phyloP scores from a whole-genome alignment of 2,797 vertebrate genomes.

The Adelosebastes latens region DNA sequence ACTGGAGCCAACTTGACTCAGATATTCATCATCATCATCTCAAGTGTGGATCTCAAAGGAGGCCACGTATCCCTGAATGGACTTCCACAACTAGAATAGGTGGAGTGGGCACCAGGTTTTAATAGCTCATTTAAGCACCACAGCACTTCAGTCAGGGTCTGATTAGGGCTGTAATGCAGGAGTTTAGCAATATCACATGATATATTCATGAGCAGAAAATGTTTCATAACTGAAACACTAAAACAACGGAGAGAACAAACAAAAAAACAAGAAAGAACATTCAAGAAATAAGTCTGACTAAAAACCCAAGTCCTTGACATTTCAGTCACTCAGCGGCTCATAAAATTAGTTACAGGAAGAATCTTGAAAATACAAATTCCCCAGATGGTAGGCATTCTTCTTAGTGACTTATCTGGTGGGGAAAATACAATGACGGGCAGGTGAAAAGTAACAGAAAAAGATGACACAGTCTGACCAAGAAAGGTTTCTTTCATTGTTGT shows the following conservation, averaged over 20 bases:
- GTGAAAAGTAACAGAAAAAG: neutral
- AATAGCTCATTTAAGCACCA: neutral
- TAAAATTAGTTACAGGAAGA: neutral
- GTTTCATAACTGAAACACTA: neutral
- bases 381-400: neutral
- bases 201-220: neutral
- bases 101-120: neutral
- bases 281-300: neutral
- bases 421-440: neutral
- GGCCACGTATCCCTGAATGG: neutral
- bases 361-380: neutral
- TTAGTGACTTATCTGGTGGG: neutral
- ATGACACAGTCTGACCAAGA: neutral
- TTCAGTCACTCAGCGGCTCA: neutral
- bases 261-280: neutral
- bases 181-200: neutral
- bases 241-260: neutral
- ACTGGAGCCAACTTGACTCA: neutral
- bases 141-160: neutral
- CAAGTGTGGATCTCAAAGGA: neutral
- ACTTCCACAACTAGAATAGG: neutral
- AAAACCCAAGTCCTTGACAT: neutral
- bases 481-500: neutral
- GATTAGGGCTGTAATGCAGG: neutral
- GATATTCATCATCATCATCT: constrained; percentile 16